Evolutionary conservation across 1,140 invertebrate genomes (phyloP).

Genomic region (Drosophila sulfurigaster): DNA sequence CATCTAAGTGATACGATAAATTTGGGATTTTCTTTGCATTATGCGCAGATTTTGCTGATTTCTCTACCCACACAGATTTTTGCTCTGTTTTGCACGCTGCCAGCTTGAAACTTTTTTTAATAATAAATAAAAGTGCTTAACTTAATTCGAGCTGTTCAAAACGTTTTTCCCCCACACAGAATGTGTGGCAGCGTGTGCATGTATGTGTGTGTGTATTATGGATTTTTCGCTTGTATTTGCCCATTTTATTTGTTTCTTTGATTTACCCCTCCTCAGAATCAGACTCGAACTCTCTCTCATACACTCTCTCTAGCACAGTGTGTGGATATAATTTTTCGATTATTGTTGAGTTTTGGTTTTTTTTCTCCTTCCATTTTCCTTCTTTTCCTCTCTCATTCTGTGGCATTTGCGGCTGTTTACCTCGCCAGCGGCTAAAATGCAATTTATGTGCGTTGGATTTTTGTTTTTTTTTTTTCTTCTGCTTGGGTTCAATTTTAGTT

Average conservation of each 20-base stretch:
- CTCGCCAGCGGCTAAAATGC: slow-evolving; percentile 77
- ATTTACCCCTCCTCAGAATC: slow-evolving; percentile 57
- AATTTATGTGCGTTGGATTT: slow-evolving; percentile 74
- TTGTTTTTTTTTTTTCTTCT: slow-evolving; percentile 15
- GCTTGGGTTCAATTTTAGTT: slow-evolving; percentile 39
- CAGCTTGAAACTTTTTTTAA: slow-evolving; percentile 77
- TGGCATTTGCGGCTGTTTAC: slow-evolving; percentile 79
- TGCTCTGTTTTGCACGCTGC: slow-evolving; percentile 24
- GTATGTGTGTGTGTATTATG: slow-evolving; percentile 38
- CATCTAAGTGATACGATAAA: slow-evolving; percentile 80
- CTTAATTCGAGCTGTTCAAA: slow-evolving; percentile 71
- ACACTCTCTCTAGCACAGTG: slow-evolving; percentile 12
- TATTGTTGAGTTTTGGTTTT: slow-evolving; percentile 79
- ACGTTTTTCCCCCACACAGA: slow-evolving; percentile 16
- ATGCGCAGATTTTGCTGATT: slow-evolving; percentile 76
- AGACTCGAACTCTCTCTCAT: not conserved
- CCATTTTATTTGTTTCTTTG: slow-evolving; percentile 79
- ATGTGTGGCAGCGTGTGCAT: slow-evolving; percentile 4
- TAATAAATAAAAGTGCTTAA: slow-evolving; percentile 83
- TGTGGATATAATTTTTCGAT: slow-evolving; percentile 80
- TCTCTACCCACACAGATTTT: slow-evolving; percentile 42
- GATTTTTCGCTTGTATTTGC: slow-evolving; percentile 58
- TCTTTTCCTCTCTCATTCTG: slow-evolving; percentile 54
- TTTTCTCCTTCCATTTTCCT: slow-evolving; percentile 35
- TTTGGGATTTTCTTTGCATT: slow-evolving; percentile 79